Conservation (phyloP, 2,888 invertebrate species). For the Sclerodermus sp. region DNA sequence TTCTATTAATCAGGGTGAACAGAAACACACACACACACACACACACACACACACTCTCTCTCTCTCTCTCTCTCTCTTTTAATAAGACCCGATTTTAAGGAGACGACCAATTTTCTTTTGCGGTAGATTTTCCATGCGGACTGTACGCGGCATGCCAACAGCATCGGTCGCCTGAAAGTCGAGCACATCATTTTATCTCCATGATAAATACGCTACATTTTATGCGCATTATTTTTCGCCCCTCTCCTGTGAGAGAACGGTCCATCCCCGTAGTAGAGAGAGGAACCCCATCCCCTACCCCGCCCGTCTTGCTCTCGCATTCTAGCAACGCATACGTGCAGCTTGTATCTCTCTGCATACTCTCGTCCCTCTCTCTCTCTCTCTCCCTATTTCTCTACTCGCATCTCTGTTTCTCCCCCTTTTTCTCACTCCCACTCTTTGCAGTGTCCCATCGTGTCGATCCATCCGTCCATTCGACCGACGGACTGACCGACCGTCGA, state of each 20-base stretch:
- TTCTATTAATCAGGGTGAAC: no score
- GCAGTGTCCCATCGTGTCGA: constrained; percentile 5
- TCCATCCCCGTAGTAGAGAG: constrained; percentile 9
- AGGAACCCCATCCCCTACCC: constrained; percentile 14
- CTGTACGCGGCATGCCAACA: constrained; percentile 37
- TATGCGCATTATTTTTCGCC: constrained; percentile 55
- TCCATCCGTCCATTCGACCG: constrained; percentile 19
- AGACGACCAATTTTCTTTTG: no score
- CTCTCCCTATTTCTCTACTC: constrained; percentile 27
- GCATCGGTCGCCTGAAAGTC: constrained; percentile 48
- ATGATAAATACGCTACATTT: constrained; percentile 58
- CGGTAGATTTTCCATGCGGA: constrained; percentile 6
- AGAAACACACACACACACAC: no score
- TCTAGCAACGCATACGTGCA: constrained; percentile 36
- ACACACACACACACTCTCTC: no score
- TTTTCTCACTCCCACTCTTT: constrained; percentile 20
- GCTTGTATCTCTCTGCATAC: constrained; percentile 37
- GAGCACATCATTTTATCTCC: constrained; percentile 56
- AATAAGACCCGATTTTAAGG: no score
- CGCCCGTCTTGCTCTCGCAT: constrained; percentile 60
- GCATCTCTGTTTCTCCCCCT: constrained; percentile 26
- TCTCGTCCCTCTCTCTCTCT: constrained; percentile 31
- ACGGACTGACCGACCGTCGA: constrained; percentile 28
- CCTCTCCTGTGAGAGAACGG: constrained; percentile 17
- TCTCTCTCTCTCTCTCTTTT: no score